Evolutionary conservation across 2,113 vertebrate species (phyloP), one percentile per base, ranked within the genome.

Genomic region (Crotophaga sulcirostris): DNA sequence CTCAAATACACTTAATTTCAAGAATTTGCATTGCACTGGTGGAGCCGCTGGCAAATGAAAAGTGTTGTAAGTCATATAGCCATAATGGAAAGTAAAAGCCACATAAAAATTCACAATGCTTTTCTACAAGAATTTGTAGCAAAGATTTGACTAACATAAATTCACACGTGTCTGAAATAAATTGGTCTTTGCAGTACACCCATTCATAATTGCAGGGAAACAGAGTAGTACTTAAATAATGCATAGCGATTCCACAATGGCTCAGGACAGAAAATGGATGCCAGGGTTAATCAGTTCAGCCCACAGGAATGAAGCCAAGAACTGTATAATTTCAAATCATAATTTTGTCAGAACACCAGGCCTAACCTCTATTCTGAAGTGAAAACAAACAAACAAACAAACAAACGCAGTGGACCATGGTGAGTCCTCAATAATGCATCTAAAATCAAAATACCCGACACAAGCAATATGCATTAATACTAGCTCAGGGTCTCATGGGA

Each of bases 41-140:
- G 28, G 18, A 66, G 19, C 13, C 66, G 38, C 34, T 49, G 13
- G 40, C n/a, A 84, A 76, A 77, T 24, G 10, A 86, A 58, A 19
- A 62, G 49, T 66, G 16, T 15, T 80, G 31, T 58, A 90, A 93
- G 88, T 85, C 45, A 36, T 20, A 36, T 4, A 62, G 33, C 19
- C 5, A 10, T 70, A 83, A 83, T 16, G 20, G 56, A 85, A 95
- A n/a, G 42, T 36, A 69, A 85, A 93, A 93, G 45, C 7, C 49
- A 63, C n/a, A 69, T 90, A 90, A 92, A 92, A 85, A 93, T 80
- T 85, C 63, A 76, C n/a, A 6, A 6, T 49, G 11, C 31, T 80
- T 70, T 73, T 95, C 59, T 80, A 16, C 36, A 77, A 84, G 20
- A 42, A 62, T 83, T 56, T 66, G 28, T 62, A 76, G 52, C 5